A percentile compares a stretch with the other conserved stretches of the same genome.
Conservation (phyloP, 1,140 invertebrate genomes). For the Ladona fulva region DNA sequence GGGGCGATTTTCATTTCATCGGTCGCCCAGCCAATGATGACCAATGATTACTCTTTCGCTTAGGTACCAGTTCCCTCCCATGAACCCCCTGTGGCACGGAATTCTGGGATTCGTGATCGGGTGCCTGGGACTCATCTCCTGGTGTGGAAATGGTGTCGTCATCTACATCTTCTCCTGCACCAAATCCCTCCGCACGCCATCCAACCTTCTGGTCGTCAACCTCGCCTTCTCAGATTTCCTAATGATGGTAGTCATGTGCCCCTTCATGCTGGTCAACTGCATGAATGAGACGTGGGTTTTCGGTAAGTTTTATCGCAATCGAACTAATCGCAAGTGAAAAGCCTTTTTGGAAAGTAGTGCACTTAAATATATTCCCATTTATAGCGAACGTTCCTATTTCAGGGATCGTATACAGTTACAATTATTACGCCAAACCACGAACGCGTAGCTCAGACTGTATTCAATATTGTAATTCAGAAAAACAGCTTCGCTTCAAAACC, state of each 20-base stretch:
- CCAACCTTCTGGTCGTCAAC: conserved; percentile 39
- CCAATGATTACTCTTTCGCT: no score
- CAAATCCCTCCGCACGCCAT: conserved; percentile 35
- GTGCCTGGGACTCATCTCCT: conserved; percentile 35
- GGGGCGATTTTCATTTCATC: neutral
- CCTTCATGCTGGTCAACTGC: conserved; percentile 34
- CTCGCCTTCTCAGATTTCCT: conserved; percentile 38
- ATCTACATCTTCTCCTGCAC: conserved; percentile 42
- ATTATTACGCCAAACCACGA: no score
- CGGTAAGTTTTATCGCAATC: conserved; percentile 20
- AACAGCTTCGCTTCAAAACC: no score
- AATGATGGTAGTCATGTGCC: conserved; percentile 35
- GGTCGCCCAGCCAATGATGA: no score
- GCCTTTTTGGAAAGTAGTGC: no score
- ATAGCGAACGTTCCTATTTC: no score
- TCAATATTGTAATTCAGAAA: no score
- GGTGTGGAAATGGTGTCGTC: conserved; percentile 40
- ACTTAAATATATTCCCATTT: no score
- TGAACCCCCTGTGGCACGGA: conserved; percentile 38
- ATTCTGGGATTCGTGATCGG: conserved; percentile 39
- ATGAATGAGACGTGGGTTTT: conserved; percentile 32
- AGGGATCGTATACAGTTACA: no score
- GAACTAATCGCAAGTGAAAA: no score
- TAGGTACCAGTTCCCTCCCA: conserved; percentile 35
- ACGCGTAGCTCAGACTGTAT: no score